A percentile compares a stretch with the other conserved stretches of the same genome.
These are phyloP conservation scores for Ageneiosus marmoratus DNA, from an alignment of 2,113 vertebrate species.

Conservation along the genomic window DNA sequence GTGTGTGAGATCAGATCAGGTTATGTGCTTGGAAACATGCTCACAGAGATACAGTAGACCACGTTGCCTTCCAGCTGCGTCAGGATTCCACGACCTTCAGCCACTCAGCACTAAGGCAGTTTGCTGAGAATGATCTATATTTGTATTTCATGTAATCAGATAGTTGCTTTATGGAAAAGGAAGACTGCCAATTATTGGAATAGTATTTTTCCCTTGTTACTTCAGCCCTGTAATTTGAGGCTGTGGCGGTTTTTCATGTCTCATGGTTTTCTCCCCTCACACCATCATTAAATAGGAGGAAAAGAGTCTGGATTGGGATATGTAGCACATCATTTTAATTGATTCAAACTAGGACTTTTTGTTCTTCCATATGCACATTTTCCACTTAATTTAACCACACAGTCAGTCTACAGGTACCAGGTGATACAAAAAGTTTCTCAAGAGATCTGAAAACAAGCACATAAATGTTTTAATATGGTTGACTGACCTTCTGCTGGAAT, in stretches of 20 bases:
- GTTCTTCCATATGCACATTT: background rate
- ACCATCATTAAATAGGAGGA: conserved; percentile 43
- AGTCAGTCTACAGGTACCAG: background rate
- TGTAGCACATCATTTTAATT: conserved; percentile 51
- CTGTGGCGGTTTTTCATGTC: conserved; percentile 65
- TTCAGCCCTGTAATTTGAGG: conserved; percentile 67
- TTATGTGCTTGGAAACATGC: conserved; percentile 55
- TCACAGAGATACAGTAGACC: conserved; percentile 49
- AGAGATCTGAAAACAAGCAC: background rate
- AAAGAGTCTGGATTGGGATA: background rate
- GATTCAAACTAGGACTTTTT: conserved; percentile 48
- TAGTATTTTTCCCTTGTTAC: conserved; percentile 47
- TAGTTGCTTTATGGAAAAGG: conserved; percentile 65
- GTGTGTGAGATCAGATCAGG: conserved; percentile 42
- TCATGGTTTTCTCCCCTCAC: conserved; percentile 28
- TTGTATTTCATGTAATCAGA: conserved; percentile 54
- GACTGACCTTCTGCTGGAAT: conserved; percentile 26
- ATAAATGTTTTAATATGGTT: background rate
- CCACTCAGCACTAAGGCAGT: conserved; percentile 17
- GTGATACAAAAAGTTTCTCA: background rate
- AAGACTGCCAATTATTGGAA: conserved; percentile 62
- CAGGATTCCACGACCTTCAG: conserved; percentile 41
- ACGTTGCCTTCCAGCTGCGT: conserved; percentile 41
- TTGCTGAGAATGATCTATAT: conserved; percentile 55
- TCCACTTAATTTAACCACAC: conserved; percentile 13